A percentile compares a stretch with the other conserved stretches of the same genome.
phyloP scores from a whole-genome alignment of 2,888 invertebrate genomes.

The Coremacera marginata region DNA sequence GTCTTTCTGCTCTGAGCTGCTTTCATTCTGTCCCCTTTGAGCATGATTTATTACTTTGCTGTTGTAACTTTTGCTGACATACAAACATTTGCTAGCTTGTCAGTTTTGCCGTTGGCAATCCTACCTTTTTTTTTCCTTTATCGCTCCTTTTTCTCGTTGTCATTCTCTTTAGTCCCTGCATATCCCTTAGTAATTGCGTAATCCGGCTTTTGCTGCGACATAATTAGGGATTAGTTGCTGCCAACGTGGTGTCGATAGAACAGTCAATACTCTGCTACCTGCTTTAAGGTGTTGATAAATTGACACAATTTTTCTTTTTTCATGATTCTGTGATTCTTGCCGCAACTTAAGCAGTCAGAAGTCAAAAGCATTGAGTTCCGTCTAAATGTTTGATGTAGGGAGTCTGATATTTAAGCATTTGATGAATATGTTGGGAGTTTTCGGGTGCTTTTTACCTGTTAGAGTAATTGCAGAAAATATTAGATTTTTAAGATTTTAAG shows the following conservation, averaged over 20 bases:
- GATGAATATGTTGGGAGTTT: no score
- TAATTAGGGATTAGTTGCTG: constrained; percentile 28
- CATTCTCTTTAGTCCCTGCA: neutral
- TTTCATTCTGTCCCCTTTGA: neutral
- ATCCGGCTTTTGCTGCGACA: constrained; percentile 30
- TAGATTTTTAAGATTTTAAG: neutral
- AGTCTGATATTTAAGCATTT: no score
- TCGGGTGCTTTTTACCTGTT: no score
- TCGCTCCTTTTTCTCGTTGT: neutral
- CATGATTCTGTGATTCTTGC: neutral
- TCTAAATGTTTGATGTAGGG: neutral
- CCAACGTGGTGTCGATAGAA: constrained; percentile 9
- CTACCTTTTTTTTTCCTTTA: neutral
- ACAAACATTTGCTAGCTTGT: no score
- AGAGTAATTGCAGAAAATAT: neutral
- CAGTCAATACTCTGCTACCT: neutral
- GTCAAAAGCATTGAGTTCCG: neutral
- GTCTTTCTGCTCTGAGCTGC: neutral
- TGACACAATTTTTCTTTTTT: neutral
- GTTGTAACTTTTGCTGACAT: neutral
- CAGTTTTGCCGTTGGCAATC: no score
- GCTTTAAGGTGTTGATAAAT: constrained; percentile 15
- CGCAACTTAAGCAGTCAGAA: neutral
- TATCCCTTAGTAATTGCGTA: constrained; percentile 5
- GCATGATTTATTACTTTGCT: neutral